Base-by-base conservation (phyloP, 2,113 vertebrate species). In the Malurus melanocephalus region DNA sequence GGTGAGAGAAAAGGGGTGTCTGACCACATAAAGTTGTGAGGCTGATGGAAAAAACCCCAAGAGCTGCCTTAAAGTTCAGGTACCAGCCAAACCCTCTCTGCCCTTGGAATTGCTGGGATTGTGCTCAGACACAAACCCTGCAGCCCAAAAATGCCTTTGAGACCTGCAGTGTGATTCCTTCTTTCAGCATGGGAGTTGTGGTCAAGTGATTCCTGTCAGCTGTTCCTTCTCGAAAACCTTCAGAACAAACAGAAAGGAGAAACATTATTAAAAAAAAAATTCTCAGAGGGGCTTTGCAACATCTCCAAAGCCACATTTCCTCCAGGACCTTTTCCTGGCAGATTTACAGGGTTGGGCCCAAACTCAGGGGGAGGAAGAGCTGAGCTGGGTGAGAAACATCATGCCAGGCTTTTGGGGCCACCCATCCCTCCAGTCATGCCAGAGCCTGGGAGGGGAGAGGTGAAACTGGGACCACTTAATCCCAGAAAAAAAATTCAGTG, bases 141-240 rank as follows among this genome's bases (percentile, higher is more conserved):
- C 8, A 43, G n/a, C 45, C 55, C 53, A 15, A 68, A 85, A 89
- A 48, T 8, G 11, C 8, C 7, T 6, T 9, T 45, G n/a, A 60
- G 16, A 75, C 23, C 30, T 7, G 13, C 38, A 35, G 43, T 21
- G 57, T 21, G 30, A 43, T 15, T 28, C 10, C 23, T 62, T 33
- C 28, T 56, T 80, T 57, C n/a, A 74, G 13, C 2, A 10, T 3
- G 10, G 26, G 42, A 16, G 12, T 19, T 43, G 49, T 67, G 49
- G 35, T 17, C 5, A 6, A 46, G 62, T 0, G 2, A 35, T 67
- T 38, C n/a, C 14, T 51, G n/a, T 59, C 1, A 5, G 32, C 40
- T 13, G 0, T 23, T 93, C 10, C 1, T 48, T 60, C 49, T 60
- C n/a, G 0, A 0, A 18, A 0, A 9, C 45, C 59, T 93, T 85